Base-by-base conservation (phyloP, 2,113 vertebrate genomes). In the Aptenodytes patagonicus region DNA sequence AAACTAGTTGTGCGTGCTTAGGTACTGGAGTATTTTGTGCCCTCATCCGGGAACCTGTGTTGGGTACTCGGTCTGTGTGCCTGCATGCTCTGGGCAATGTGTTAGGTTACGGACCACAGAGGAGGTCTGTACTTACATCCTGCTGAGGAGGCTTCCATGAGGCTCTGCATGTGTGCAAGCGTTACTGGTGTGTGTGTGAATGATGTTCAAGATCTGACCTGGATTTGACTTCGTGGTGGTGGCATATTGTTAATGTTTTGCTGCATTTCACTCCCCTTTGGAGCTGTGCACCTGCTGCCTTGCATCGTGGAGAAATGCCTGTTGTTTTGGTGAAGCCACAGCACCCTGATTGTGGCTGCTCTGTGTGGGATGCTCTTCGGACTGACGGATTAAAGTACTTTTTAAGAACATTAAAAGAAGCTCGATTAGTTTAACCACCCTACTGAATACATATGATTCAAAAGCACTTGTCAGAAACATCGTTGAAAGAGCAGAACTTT, bases 81-180 rank as follows among this genome's bases (percentile, higher is more conserved):
- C 2, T 0, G 0, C 12, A 1, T n/a, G 32, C 66, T 60, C n/a
- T 32, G 49, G 32, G n/a, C 81, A 10, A 2, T 3, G 19, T 12
- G 19, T 46, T 49, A 14, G 26, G 5, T 32, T 55, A 46, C 1
- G 3, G n/a, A 47, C 28, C 42, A 10, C 32, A 38, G 52, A 32
- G 54, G 34, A 83, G 32, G 2, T 25, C 21, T 62, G 46, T 8
- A 0, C 17, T 29, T 55, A 1, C 3, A 1, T 52, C 2, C 1
- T 70, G 47, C 36, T 1, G 2, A 11, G 34, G 46, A 52, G 9
- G 40, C 46, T 90, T 79, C 61, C 3, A 0, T 0, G 1, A 49
- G 25, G 29, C 32, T 79, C 36, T 61, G 24, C 4, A 0, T 3
- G 1, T 38, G 38, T 87, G 25, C 21, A 47, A 3, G 66, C 4